Evolutionary conservation across 2,888 invertebrate genomes (phyloP).

Genomic region (Pseudeuparius sepicola): DNA sequence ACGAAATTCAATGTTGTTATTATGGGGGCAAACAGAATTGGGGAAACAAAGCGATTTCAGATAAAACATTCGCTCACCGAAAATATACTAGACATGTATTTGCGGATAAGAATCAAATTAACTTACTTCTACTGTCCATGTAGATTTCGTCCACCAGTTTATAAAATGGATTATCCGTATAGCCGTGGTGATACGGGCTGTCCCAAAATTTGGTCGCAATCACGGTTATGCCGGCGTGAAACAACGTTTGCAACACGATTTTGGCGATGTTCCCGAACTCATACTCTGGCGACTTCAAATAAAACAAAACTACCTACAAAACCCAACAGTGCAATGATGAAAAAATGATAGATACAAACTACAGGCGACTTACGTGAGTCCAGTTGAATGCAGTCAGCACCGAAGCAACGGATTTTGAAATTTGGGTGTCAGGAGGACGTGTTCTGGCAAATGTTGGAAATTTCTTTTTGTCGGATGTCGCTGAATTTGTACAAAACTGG

Average conservation of each 20-base stretch:
- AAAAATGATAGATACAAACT: too few species aligned
- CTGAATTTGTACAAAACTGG: constrained; percentile 84
- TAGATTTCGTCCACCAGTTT: constrained; percentile 73
- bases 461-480: constrained; percentile 76
- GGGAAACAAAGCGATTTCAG: too few species aligned
- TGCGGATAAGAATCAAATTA: too few species aligned
- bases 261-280: constrained; percentile 69
- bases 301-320: constrained; percentile 68
- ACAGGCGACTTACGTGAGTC: constrained; percentile 70
- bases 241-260: constrained; percentile 64
- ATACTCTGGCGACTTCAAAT: constrained; percentile 61
- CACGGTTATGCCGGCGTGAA: constrained; percentile 60
- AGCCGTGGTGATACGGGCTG: constrained; percentile 70
- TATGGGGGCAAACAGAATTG: too few species aligned
- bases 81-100: too few species aligned
- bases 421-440: constrained; percentile 86
- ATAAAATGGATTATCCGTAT: constrained; percentile 76
- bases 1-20: too few species aligned
- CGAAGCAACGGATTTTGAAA: constrained; percentile 84
- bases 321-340: too few species aligned
- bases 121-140: constrained; percentile 79
- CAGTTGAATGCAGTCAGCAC: constrained; percentile 78
- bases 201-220: constrained; percentile 55
- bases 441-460: constrained; percentile 90
- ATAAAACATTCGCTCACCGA: too few species aligned